These are phyloP conservation scores for Proteles cristata DNA, from an alignment of 2,113 vertebrate genomes.

Conservation along the genomic window DNA sequence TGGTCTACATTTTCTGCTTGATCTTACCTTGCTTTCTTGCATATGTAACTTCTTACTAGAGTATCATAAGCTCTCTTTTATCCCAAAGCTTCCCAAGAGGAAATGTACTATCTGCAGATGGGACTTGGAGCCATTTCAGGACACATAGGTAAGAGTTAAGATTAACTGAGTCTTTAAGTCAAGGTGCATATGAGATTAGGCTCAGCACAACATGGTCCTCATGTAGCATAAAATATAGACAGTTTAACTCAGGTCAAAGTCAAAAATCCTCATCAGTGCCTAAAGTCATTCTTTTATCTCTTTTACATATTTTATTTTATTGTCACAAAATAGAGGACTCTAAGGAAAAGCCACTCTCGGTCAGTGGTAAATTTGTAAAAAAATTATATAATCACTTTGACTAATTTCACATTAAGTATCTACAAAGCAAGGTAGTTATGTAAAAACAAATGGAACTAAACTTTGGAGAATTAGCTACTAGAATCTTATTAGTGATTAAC, in stretches of 20 bases:
- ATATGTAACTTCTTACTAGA: neutral
- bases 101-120: neutral
- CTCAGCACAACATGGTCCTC: neutral
- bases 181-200: neutral
- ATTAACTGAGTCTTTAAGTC: neutral
- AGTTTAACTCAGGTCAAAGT: neutral
- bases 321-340: neutral
- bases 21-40: neutral
- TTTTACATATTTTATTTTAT: slow-evolving; percentile 13
- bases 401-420: neutral
- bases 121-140: neutral
- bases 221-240: neutral
- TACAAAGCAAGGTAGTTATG: neutral
- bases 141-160: neutral
- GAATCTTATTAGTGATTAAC: neutral
- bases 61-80: neutral
- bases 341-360: neutral
- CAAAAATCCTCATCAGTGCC: neutral
- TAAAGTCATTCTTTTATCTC: neutral
- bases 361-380: neutral
- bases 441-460: slow-evolving; percentile 14
- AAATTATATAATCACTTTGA: neutral
- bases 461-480: slow-evolving; percentile 11
- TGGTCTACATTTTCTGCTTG: neutral
- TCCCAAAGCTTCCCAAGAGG: neutral